Evolutionary conservation across 2,888 invertebrate genomes (phyloP).

Genomic region (Troides aeacus): DNA sequence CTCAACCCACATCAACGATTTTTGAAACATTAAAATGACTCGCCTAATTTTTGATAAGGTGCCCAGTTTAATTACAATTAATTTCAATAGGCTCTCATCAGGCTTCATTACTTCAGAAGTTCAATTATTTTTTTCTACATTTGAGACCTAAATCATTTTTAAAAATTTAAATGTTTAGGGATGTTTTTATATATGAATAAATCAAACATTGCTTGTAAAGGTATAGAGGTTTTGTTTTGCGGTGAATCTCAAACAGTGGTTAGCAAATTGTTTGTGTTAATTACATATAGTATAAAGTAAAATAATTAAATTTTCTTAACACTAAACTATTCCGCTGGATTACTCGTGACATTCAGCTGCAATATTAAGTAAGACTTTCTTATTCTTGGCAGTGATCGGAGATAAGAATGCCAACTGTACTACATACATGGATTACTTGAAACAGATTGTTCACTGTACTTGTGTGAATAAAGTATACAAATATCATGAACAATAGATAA

Average conservation of each 20-base stretch:
- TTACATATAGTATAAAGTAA: not conserved
- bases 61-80: constrained; percentile 12
- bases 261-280: too few relatives aligned
- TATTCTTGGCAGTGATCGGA: constrained; percentile 27
- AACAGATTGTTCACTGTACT: constrained; percentile 19
- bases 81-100: not conserved
- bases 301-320: not conserved
- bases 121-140: not conserved
- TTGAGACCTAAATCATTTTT: too few relatives aligned
- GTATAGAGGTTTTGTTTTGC: too few relatives aligned
- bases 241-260: too few relatives aligned
- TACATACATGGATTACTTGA: constrained; percentile 23
- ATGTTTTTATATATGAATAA: too few relatives aligned
- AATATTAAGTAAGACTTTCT: constrained; percentile 23
- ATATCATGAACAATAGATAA: constrained; percentile 12
- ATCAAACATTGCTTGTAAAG: too few relatives aligned
- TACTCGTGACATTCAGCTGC: constrained; percentile 24
- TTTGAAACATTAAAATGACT: too few relatives aligned
- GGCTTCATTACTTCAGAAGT: not conserved
- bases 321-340: constrained; percentile 9
- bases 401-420: constrained; percentile 25
- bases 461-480: constrained; percentile 11
- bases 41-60: not conserved
- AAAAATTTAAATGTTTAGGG: too few relatives aligned
- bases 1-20: too few relatives aligned